A percentile compares a stretch with the other conserved stretches of the same genome.
Conservation (phyloP, 2,797 vertebrate genomes). For the Fratercula arctica region DNA sequence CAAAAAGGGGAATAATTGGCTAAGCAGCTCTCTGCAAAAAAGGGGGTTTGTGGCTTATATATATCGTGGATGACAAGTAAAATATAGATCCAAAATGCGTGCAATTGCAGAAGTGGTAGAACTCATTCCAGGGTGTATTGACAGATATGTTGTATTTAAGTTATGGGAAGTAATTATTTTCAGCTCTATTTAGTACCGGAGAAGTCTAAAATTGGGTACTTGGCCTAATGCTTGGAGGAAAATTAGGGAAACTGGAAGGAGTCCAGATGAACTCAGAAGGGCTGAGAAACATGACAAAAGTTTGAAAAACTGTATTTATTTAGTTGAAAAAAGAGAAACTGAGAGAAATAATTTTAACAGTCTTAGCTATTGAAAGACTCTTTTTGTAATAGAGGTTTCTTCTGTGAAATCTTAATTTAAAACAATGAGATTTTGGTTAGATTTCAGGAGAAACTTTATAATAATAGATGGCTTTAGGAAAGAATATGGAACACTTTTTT, state of each 20-base stretch:
- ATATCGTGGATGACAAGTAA: background rate
- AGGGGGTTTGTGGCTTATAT: background rate
- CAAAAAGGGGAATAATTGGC: background rate
- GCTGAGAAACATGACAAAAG: background rate
- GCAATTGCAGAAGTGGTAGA: background rate
- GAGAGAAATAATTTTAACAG: background rate
- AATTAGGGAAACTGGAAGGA: background rate
- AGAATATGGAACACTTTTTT: background rate
- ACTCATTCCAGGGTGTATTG: background rate
- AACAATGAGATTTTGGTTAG: background rate
- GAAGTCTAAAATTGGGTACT: background rate
- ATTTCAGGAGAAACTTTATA: background rate
- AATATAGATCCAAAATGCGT: background rate
- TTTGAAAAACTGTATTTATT: background rate
- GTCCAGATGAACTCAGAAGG: background rate
- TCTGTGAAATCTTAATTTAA: background rate
- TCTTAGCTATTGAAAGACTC: background rate
- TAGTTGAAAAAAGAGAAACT: background rate
- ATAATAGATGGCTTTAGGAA: background rate
- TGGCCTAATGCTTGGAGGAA: background rate
- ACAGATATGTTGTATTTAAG: background rate
- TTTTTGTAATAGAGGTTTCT: background rate
- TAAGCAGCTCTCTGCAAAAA: background rate
- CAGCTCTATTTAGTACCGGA: background rate
- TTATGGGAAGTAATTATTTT: conserved; percentile 16